Percentiles rank a stretch among this genome's conserved stretches.
These are phyloP conservation scores for Diachasma alloeum DNA, from an alignment of 1,140 invertebrate genomes.

Conservation along the genomic window DNA sequence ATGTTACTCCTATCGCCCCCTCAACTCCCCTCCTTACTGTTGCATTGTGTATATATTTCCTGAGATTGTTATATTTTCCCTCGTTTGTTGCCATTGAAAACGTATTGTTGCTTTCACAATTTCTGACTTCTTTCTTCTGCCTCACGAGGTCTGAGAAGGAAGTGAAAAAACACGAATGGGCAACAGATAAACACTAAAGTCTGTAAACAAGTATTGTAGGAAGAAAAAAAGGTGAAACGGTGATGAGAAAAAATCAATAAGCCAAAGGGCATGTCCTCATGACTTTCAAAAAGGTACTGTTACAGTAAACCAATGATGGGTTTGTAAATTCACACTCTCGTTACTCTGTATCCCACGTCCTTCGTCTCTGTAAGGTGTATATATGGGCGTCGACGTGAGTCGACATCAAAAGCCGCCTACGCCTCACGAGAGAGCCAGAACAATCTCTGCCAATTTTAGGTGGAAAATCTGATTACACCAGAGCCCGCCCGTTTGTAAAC, in stretches of 20 bases:
- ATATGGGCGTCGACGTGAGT: not conserved
- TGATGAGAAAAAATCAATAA: not conserved
- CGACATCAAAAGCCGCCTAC: not conserved
- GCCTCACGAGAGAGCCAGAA: slow-evolving; percentile 29
- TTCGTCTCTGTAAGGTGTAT: not conserved
- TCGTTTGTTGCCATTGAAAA: not conserved
- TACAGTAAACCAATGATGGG: not conserved
- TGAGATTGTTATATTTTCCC: not conserved
- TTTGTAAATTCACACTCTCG: too few species aligned
- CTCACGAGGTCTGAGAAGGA: too few species aligned
- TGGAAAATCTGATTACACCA: slow-evolving; percentile 57
- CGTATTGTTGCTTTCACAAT: not conserved
- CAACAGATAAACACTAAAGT: not conserved
- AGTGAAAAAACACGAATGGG: not conserved
- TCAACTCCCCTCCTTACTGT: not conserved
- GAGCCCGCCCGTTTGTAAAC: slow-evolving; percentile 57
- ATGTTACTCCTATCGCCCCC: not conserved
- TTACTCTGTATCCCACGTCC: not conserved
- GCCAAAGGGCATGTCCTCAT: not conserved
- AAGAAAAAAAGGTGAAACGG: not conserved
- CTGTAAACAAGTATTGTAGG: not conserved
- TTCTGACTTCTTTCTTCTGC: not conserved
- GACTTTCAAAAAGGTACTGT: too few species aligned
- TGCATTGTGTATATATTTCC: not conserved
- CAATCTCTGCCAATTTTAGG: slow-evolving; percentile 59